Conservation (phyloP, 2,113 vertebrate genomes). For the Diadophis punctatus region DNA sequence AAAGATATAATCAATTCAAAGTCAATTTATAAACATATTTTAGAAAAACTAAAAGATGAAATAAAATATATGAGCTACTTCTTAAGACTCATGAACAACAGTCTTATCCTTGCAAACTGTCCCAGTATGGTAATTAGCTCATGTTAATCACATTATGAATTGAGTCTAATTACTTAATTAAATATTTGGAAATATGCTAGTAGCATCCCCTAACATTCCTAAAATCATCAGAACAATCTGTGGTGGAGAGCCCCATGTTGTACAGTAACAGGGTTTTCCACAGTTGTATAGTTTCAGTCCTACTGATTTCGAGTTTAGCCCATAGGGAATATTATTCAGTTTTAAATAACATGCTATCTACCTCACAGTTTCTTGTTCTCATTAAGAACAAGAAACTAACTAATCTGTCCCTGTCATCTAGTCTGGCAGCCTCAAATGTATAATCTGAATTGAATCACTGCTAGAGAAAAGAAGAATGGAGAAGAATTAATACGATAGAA, state of each 20-base stretch:
- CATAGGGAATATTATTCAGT: not conserved
- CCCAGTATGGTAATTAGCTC: conserved; percentile 46
- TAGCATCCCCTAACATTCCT: conserved; percentile 19
- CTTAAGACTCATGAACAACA: not conserved
- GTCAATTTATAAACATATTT: conserved; percentile 26
- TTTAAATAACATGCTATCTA: not conserved
- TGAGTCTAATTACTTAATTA: conserved; percentile 47
- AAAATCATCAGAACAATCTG: conserved; percentile 32
- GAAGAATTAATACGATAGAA: not conserved
- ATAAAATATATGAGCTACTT: not conserved
- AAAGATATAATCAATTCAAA: conserved; percentile 21
- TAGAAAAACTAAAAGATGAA: conserved; percentile 34
- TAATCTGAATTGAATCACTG: not conserved
- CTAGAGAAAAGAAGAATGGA: not conserved
- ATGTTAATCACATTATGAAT: conserved; percentile 26
- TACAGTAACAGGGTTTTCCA: not conserved
- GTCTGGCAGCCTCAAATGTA: not conserved
- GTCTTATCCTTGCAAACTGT: conserved; percentile 40
- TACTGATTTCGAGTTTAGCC: not conserved
- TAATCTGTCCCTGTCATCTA: not conserved
- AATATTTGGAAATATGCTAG: conserved; percentile 42
- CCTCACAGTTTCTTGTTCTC: not conserved
- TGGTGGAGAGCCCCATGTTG: not conserved
- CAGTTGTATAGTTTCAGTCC: not conserved
- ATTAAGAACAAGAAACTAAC: not conserved